These are phyloP conservation scores for Drosophila kanapiae DNA, from an alignment of 1,140 invertebrate species.

Conservation along the genomic window DNA sequence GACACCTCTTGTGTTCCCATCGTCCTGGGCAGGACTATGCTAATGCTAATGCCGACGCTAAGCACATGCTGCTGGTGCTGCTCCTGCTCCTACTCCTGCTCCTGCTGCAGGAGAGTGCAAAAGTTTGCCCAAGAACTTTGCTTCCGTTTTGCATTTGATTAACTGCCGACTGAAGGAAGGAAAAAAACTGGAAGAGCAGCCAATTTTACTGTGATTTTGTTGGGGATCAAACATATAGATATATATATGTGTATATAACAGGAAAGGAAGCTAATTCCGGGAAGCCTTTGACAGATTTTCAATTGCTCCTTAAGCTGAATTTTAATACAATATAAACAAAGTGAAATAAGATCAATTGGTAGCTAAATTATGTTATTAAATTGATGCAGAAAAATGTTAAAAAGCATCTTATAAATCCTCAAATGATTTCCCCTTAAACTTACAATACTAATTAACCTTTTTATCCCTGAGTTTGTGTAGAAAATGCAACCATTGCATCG, in stretches of 20 bases:
- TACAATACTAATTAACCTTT: too few relatives aligned
- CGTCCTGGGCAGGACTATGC: slow-evolving; percentile 21
- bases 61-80: slow-evolving; percentile 28
- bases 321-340: neutral
- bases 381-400: too few relatives aligned
- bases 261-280: too few relatives aligned
- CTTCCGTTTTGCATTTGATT: slow-evolving; percentile 38
- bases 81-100: neutral
- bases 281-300: neutral
- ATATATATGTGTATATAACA: neutral
- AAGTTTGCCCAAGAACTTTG: slow-evolving; percentile 33
- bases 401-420: too few relatives aligned
- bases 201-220: slow-evolving; percentile 11
- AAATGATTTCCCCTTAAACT: too few relatives aligned
- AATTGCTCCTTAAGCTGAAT: neutral
- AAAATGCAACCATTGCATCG: neutral
- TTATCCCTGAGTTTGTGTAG: neutral
- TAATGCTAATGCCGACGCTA: slow-evolving; percentile 32
- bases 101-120: neutral
- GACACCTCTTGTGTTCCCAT: neutral
- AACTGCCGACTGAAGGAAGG: slow-evolving; percentile 5
- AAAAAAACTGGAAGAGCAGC: neutral
- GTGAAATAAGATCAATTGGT: neutral
- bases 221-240: neutral
- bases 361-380: too few relatives aligned